A percentile compares a stretch with the other conserved stretches of the same genome.
Evolutionary conservation across 2,797 vertebrate genomes (phyloP).

Genomic region (Pseudochromis fuscus): DNA sequence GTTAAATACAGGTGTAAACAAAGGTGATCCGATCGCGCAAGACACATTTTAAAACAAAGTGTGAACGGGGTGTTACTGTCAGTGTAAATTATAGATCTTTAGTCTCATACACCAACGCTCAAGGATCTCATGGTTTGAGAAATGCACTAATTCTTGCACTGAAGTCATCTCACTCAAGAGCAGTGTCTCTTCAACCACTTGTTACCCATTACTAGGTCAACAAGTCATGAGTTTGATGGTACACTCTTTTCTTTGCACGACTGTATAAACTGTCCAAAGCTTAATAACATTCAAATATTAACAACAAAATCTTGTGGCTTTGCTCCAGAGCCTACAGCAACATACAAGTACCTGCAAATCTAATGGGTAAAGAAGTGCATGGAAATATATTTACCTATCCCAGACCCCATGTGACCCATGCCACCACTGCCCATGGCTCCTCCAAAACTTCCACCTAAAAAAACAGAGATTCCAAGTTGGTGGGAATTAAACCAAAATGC

Average conservation of each 20-base stretch:
- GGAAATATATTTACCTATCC: conserved; percentile 88
- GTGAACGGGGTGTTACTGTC: too few relatives aligned
- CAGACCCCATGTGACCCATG: conserved; percentile 93
- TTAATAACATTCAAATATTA: conserved; percentile 9
- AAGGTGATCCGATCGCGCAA: too few relatives aligned
- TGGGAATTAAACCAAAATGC: conserved; percentile 7
- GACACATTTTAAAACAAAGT: too few relatives aligned
- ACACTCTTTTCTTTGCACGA: conserved; percentile 1
- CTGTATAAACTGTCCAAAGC: conserved; percentile 21
- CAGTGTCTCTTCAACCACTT: background rate
- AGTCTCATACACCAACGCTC: background rate
- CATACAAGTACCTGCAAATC: background rate
- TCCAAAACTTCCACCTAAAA: conserved; percentile 92
- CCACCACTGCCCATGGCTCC: conserved; percentile 93
- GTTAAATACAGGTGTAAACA: too few relatives aligned
- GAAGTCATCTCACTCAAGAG: background rate
- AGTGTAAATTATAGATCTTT: too few relatives aligned
- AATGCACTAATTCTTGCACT: background rate
- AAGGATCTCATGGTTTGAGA: background rate
- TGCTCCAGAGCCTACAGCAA: background rate
- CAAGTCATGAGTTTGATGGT: background rate
- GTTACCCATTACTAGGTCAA: background rate
- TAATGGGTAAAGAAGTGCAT: background rate
- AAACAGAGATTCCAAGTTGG: conserved; percentile 59
- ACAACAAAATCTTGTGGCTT: background rate